Base-by-base conservation (phyloP, 2,113 vertebrate genomes). In the Psammodynastes pulverulentus region DNA sequence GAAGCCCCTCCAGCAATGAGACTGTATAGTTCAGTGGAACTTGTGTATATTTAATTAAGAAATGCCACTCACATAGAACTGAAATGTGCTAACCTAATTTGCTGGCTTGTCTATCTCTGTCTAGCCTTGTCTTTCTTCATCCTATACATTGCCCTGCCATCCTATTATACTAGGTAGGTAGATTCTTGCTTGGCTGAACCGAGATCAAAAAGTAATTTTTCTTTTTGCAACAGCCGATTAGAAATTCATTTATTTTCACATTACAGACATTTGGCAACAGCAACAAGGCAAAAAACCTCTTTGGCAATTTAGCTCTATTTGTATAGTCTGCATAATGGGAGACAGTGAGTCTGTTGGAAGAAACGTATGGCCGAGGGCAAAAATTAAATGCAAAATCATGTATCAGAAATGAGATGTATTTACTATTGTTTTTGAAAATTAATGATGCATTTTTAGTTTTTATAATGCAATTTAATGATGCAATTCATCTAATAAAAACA, bases 381-480 rank as follows among this genome's bases (percentile, higher is more conserved):
- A 97, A 97, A 98, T 98, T 98, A 98, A 98, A 99, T 98, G 97
- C 97, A 98, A 98, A 98, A 98, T 98, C 95, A 85, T 97, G 98
- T 98, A 98, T 98, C 97, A 97, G 97, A 97, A 97, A 98, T 98
- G 98, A 98, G 98, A 97, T 98, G 97, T 98, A 98, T 99, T 98
- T 98, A 98, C 96, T 97, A 98, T 98, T 99, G 98, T 98, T 99
- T 98, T 98, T 98, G 98, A 98, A 99, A 99, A 99, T 99, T 99
- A 99, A 99, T 99, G 99, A 98, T 98, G 99, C 99, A 99, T 99
- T 98, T 99, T 99, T 98, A 97, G 98, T 98, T 98, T 99, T 98
- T 99, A 98, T 99, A 99, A 99, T 99, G 98, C 99, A 98, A 99
- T 99, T 98, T 99, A 99, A 99, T 99, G 99, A 99, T 99, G 98